Evolutionary conservation across 2,797 vertebrate genomes (phyloP).

Genomic region (Moxostoma hubbsi): DNA sequence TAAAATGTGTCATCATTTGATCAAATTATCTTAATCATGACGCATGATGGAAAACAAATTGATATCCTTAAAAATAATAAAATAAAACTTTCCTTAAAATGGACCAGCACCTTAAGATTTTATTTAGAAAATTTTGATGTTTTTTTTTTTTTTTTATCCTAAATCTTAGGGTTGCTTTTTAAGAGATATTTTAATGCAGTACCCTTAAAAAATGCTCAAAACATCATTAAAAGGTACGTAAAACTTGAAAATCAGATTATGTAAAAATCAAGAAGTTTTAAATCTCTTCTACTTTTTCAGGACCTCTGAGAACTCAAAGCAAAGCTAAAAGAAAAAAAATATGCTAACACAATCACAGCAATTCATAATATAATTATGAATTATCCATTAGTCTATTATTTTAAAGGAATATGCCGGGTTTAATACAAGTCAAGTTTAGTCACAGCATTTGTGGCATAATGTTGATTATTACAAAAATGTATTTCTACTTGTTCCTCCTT

Average conservation of each 20-base stretch:
- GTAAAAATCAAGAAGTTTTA: too few species aligned
- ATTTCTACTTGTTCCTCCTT: too few species aligned
- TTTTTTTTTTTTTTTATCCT: neutral
- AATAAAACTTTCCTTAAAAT: neutral
- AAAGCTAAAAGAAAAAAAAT: slow-evolving; percentile 5
- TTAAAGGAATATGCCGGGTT: too few species aligned
- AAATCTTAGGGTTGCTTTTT: too few species aligned
- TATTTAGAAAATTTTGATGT: neutral
- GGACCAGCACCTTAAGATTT: neutral
- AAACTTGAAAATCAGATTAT: too few species aligned
- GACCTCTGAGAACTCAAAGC: neutral
- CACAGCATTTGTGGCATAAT: too few species aligned
- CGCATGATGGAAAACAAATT: neutral
- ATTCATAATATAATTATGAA: slow-evolving; percentile 8
- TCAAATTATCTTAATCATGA: neutral
- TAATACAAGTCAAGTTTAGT: too few species aligned
- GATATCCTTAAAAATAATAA: neutral
- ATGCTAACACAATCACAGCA: slow-evolving; percentile 1
- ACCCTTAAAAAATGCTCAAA: too few species aligned
- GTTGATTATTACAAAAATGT: too few species aligned
- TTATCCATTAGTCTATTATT: neutral
- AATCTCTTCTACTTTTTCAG: neutral
- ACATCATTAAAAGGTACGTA: too few species aligned
- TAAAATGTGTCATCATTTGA: neutral
- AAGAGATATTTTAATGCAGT: neutral